These are phyloP conservation scores for Lottia scabra DNA, from an alignment of 2,888 invertebrate species.

Conservation along the genomic window DNA sequence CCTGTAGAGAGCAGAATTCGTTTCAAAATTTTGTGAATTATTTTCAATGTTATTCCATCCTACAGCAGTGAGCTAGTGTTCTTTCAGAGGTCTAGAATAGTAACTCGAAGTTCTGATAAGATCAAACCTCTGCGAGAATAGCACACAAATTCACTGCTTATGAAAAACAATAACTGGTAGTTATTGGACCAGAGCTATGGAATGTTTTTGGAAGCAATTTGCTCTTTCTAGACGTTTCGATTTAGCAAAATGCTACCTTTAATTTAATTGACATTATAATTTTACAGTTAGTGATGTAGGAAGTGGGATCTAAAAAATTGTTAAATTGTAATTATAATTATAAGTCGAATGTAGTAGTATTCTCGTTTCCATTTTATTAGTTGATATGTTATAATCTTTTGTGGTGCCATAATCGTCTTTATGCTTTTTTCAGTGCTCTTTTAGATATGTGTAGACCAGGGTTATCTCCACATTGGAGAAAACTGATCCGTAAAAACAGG, in stretches of 20 bases:
- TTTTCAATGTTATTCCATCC: not conserved
- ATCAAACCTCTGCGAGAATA: not conserved
- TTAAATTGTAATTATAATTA: no score
- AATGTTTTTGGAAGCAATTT: no score
- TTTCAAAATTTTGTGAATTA: not conserved
- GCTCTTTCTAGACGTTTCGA: no score
- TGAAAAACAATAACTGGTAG: not conserved
- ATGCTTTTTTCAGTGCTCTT: conserved; percentile 76
- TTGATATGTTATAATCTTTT: no score
- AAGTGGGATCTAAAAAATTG: no score
- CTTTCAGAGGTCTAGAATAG: not conserved
- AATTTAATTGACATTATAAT: no score
- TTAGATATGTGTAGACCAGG: conserved; percentile 95
- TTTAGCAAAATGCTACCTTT: no score
- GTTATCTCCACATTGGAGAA: conserved; percentile 85
- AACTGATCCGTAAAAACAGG: conserved; percentile 75
- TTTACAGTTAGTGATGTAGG: no score
- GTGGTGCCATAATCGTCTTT: no score
- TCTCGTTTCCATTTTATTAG: no score
- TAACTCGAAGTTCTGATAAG: not conserved
- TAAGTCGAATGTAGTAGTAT: no score
- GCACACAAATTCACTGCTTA: not conserved
- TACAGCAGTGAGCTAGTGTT: not conserved
- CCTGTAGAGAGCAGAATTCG: not conserved
- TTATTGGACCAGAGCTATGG: not conserved